Evolutionary conservation across 1,140 invertebrate genomes (phyloP), one percentile per base, ranked within the genome.

Genomic region (Venturia canescens): DNA sequence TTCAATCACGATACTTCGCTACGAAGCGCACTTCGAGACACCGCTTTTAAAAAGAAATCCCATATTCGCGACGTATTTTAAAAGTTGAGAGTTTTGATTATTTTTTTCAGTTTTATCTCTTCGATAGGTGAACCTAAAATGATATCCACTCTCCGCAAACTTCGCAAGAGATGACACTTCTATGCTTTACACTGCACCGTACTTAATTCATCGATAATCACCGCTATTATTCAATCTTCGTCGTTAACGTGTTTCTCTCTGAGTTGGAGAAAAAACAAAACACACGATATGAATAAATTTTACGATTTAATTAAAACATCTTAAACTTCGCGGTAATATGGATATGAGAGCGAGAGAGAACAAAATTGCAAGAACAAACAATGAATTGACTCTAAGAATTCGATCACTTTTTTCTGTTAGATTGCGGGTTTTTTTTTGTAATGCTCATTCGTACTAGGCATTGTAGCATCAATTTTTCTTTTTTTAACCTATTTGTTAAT

Each of bases 121-220:
- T 26, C 13, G 9, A 13, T 26, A 27, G 23, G 23, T 63, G 23
- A 63, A 13, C 21, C 60, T 23, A 27, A 63, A n/a, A n/a, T 53
- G n/a, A 53, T 44, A 44, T 63, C 27, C 27, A 63, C 60, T n/a
- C 60, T 63, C 16, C 60, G 60, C 27, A 63, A 63, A 63, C 60
- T 63, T 63, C 60, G 71, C 34, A 63, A 23, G 60, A 23, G 23
- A 26, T 23, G 60, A 63, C 23, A 63, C 60, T 63, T 23, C 11
- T 63, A 53, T n/a, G 38, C 50, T 21, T 27, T 31, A 29, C 4
- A 53, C 16, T 15, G 18, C 57, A 23, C 18, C n/a, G 57, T 11
- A 57, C 9, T 27, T 66, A 74, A 78, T 78, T 78, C 75, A 66
- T 78, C 75, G 75, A 78, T 78, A 78, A 78, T 78, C 75, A 57